phyloP scores from a whole-genome alignment of 2,797 vertebrate genomes.

The Gymnothorax javanicus region DNA sequence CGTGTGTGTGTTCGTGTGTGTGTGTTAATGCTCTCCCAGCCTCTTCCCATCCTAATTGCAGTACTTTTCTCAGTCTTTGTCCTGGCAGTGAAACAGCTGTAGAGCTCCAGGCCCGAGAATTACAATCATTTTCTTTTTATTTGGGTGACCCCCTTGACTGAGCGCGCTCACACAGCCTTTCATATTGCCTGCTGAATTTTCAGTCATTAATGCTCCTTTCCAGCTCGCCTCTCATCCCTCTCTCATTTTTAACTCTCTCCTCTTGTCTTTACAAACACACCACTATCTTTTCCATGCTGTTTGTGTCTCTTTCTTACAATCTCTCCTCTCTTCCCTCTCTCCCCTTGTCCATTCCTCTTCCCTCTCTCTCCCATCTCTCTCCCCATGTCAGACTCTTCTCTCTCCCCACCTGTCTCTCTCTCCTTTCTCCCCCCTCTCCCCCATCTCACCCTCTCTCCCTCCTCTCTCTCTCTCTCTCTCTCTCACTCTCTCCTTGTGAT shows the following conservation, averaged over 20 bases:
- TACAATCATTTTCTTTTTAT: slow-evolving; percentile 35
- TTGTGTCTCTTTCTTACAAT: slow-evolving; percentile 29
- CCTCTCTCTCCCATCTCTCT: neutral
- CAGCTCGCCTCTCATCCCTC: neutral
- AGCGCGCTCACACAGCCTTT: slow-evolving; percentile 8
- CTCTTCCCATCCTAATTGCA: slow-evolving; percentile 26
- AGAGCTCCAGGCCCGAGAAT: slow-evolving; percentile 19
- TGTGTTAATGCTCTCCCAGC: neutral
- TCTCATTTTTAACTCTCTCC: slow-evolving; percentile 6
- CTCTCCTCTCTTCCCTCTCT: slow-evolving; percentile 10
- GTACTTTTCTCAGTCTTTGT: slow-evolving; percentile 30
- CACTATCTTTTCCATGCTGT: slow-evolving; percentile 20
- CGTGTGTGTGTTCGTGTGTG: neutral
- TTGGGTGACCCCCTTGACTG: neutral
- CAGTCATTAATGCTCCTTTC: slow-evolving; percentile 32
- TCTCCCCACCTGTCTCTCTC: slow-evolving; percentile 27
- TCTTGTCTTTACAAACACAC: neutral
- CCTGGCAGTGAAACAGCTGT: slow-evolving; percentile 21
- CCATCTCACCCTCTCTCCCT: neutral
- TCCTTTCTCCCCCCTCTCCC: slow-evolving; percentile 27
- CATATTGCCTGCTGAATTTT: slow-evolving; percentile 21
- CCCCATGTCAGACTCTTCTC: neutral
- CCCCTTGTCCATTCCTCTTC: slow-evolving; percentile 36
- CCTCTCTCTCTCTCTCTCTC: slow-evolving; percentile 29
- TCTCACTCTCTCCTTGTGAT: slow-evolving; percentile 48